These are phyloP conservation scores for Amazona vittata DNA, from an alignment of 2,113 vertebrate species.

Conservation along the genomic window DNA sequence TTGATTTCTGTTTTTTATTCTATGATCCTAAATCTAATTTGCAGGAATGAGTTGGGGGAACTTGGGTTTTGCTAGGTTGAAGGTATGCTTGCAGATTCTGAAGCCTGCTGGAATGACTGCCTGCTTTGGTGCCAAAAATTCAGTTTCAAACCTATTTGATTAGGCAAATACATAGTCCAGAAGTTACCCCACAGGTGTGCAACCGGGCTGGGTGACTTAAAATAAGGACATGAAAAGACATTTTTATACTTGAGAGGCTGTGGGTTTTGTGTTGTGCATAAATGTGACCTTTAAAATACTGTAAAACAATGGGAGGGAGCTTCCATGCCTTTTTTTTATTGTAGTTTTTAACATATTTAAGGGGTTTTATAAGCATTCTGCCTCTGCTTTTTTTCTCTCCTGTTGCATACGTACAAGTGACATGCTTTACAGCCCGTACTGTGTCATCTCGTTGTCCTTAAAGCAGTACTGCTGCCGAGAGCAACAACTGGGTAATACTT, in stretches of 20 bases:
- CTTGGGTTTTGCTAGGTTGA: not conserved
- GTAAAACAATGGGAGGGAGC: not conserved
- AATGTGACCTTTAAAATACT: not conserved
- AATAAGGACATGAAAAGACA: not conserved
- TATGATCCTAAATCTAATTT: not conserved
- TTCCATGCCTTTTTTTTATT: not conserved
- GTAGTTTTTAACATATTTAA: not conserved
- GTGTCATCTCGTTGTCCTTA: not conserved
- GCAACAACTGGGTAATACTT: not conserved
- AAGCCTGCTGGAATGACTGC: not conserved
- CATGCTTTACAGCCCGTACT: not conserved
- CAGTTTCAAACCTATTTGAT: not conserved
- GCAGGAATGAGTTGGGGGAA: not conserved
- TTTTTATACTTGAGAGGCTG: not conserved
- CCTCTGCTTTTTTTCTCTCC: not conserved
- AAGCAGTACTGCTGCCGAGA: not conserved
- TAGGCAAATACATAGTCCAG: accelerated
- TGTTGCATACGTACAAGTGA: not conserved
- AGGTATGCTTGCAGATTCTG: not conserved
- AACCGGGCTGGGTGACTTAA: accelerated
- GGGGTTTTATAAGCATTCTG: not conserved
- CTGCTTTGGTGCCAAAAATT: not conserved
- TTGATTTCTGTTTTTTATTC: not conserved
- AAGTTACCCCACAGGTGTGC: not conserved
- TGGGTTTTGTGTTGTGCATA: not conserved